A percentile compares a stretch with the other conserved stretches of the same genome.
These are phyloP conservation scores for Proteles cristata DNA, from an alignment of 2,113 vertebrate species.

Conservation along the genomic window DNA sequence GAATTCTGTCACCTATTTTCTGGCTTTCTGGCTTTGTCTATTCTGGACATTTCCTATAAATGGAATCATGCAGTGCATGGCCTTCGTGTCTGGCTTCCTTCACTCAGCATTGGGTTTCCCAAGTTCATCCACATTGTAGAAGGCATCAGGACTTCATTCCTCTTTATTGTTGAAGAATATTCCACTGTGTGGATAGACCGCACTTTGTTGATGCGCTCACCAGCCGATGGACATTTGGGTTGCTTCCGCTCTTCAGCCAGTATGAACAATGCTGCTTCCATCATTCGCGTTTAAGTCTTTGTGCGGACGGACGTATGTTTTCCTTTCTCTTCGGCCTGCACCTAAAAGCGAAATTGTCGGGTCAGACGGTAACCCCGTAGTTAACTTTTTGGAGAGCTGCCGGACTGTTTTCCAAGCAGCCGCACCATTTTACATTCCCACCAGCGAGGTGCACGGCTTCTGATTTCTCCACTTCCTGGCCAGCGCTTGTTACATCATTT, in stretches of 20 bases:
- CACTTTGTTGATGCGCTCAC: neutral
- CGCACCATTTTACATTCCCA: neutral
- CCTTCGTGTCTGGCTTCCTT: neutral
- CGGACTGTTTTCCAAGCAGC: neutral
- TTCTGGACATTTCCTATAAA: neutral
- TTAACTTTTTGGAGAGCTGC: neutral
- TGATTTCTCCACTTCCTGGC: neutral
- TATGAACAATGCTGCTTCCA: neutral
- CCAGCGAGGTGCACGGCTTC: neutral
- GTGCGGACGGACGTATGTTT: neutral
- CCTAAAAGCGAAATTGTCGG: neutral
- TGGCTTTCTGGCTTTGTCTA: neutral
- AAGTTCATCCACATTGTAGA: neutral
- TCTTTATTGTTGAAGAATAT: neutral
- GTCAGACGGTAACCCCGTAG: neutral
- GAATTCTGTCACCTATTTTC: neutral
- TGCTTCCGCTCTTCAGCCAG: neutral
- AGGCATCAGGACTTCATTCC: neutral
- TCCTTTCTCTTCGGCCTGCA: neutral
- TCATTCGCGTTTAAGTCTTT: neutral
- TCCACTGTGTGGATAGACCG: neutral
- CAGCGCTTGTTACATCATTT: neutral
- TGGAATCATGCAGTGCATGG: neutral
- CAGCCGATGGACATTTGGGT: neutral
- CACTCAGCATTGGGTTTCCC: neutral